Evolutionary conservation across 2,888 invertebrate species (phyloP).

Genomic region (Hypselothyrea guttata): DNA sequence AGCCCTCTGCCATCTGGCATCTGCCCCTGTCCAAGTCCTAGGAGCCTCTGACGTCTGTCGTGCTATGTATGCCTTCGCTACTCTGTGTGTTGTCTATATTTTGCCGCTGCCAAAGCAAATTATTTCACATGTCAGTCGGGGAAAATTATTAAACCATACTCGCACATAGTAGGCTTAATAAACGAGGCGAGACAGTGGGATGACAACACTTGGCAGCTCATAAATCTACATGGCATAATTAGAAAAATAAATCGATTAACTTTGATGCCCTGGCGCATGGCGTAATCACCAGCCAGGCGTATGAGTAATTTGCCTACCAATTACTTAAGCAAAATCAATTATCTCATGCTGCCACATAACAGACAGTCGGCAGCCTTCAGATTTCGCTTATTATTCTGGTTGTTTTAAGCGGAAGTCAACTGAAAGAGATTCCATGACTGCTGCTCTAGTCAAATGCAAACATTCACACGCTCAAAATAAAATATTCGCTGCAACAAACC

Average conservation of each 20-base stretch:
- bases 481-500: too few species aligned
- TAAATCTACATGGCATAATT: constrained; percentile 53
- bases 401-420: constrained; percentile 31
- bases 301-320: constrained; percentile 53
- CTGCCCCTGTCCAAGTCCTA: constrained; percentile 23
- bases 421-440: constrained; percentile 30
- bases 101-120: constrained; percentile 56
- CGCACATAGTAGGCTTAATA: constrained; percentile 43
- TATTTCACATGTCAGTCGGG: constrained; percentile 66
- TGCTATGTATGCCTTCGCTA: not conserved
- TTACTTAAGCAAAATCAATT: constrained; percentile 62
- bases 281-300: constrained; percentile 9
- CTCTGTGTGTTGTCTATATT: constrained; percentile 5
- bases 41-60: constrained; percentile 5
- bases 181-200: constrained; percentile 10
- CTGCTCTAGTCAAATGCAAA: constrained; percentile 24
- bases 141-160: constrained; percentile 65
- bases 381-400: constrained; percentile 15
- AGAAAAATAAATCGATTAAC: constrained; percentile 69
- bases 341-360: constrained; percentile 11
- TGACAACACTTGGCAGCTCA: constrained; percentile 28
- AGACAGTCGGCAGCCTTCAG: constrained; percentile 1
- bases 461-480: not conserved
- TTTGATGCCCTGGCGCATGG: constrained; percentile 33
- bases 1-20: constrained; percentile 13